Evolutionary conservation across 2,888 invertebrate genomes (phyloP).

Genomic region (Nipponacmea schrenckii): DNA sequence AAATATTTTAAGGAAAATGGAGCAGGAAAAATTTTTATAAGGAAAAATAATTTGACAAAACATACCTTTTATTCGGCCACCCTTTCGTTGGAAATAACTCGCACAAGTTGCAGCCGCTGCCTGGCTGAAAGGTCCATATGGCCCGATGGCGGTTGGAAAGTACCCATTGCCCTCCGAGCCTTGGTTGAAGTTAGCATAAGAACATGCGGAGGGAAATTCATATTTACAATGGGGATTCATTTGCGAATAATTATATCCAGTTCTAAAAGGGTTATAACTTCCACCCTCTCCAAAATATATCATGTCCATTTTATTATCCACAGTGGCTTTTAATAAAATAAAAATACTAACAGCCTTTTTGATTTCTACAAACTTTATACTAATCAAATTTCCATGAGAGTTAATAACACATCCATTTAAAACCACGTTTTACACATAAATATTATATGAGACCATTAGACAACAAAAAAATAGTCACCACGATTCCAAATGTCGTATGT

Average conservation of each 20-base stretch:
- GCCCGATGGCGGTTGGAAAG: slow-evolving; percentile 16
- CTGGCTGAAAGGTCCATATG: slow-evolving; percentile 15
- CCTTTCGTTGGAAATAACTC: slow-evolving; percentile 15
- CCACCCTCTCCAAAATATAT: slow-evolving; percentile 23
- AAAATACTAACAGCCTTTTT: too few relatives aligned
- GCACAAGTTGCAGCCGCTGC: slow-evolving; percentile 12
- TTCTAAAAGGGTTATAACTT: slow-evolving; percentile 13
- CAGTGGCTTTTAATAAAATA: neutral
- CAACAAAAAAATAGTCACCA: too few relatives aligned
- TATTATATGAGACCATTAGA: too few relatives aligned
- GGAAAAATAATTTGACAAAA: neutral
- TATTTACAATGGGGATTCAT: slow-evolving; percentile 21
- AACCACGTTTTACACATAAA: too few relatives aligned
- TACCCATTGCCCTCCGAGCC: slow-evolving; percentile 19
- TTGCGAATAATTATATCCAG: slow-evolving; percentile 14
- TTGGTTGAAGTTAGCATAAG: slow-evolving; percentile 18
- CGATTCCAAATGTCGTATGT: too few relatives aligned
- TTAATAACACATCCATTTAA: too few relatives aligned
- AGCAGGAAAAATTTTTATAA: too few relatives aligned
- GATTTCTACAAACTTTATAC: too few relatives aligned
- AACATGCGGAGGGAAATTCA: slow-evolving; percentile 18
- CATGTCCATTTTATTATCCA: slow-evolving; percentile 20
- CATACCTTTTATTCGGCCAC: slow-evolving; percentile 21
- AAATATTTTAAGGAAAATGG: too few relatives aligned
- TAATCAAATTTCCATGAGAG: too few relatives aligned